phyloP scores from a whole-genome alignment of 2,113 vertebrate genomes.

The Vanacampus margaritifer region DNA sequence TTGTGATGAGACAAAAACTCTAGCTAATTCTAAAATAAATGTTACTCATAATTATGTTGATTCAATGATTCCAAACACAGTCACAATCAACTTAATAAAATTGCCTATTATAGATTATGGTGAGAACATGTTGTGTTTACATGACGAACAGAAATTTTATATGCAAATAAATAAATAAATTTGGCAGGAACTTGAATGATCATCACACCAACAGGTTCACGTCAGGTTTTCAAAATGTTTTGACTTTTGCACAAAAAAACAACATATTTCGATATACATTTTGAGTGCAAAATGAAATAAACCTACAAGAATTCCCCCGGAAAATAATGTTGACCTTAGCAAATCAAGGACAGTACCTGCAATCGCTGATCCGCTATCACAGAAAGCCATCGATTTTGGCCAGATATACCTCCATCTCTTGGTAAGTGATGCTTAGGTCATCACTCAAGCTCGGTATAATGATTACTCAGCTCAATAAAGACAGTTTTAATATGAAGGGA shows the following conservation, averaged over 20 bases:
- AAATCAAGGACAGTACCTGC: conserved; percentile 22
- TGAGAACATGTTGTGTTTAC: too few relatives aligned
- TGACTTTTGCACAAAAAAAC: not conserved
- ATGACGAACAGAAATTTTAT: too few relatives aligned
- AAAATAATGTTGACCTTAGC: not conserved
- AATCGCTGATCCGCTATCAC: conserved; percentile 32
- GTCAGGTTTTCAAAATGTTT: not conserved
- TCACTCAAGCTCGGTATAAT: conserved; percentile 39
- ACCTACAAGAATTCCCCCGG: not conserved
- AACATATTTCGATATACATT: not conserved
- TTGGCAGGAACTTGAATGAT: too few relatives aligned
- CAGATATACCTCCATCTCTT: conserved; percentile 36
- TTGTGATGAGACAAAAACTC: too few relatives aligned
- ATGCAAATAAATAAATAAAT: too few relatives aligned
- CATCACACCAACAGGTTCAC: not conserved
- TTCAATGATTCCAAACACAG: too few relatives aligned
- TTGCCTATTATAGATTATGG: too few relatives aligned
- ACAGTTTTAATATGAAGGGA: conserved; percentile 31
- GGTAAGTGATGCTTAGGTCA: conserved; percentile 56
- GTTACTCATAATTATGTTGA: too few relatives aligned
- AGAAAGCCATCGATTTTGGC: conserved; percentile 46
- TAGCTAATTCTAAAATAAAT: too few relatives aligned
- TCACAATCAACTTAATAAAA: too few relatives aligned
- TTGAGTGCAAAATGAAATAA: not conserved
- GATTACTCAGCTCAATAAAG: conserved; percentile 50